Evolutionary conservation across 2,797 vertebrate species (phyloP).

Genomic region (Brotogeris chrysoptera): DNA sequence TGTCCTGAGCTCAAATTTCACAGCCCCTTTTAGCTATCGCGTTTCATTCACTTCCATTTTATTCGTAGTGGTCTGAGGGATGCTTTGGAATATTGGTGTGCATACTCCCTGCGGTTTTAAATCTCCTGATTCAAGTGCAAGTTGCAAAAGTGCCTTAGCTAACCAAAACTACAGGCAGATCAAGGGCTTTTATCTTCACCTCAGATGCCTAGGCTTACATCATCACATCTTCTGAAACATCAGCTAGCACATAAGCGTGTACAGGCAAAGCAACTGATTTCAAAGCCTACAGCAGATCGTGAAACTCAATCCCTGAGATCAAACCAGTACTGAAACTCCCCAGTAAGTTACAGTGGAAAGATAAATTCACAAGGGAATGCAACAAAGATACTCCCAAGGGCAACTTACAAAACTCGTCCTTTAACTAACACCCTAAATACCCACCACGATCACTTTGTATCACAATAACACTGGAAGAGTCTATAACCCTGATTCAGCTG

Average conservation of each 20-base stretch:
- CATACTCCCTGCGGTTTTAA: background rate
- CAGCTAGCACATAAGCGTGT: background rate
- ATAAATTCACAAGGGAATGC: background rate
- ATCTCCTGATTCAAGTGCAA: background rate
- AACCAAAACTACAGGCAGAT: background rate
- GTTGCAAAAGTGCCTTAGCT: background rate
- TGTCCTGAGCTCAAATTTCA: background rate
- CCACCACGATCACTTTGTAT: background rate
- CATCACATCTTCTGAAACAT: slow-evolving; percentile 3
- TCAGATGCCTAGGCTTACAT: slow-evolving; percentile 3
- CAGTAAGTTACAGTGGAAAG: background rate
- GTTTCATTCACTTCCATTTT: background rate
- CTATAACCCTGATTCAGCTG: background rate
- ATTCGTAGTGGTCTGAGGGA: background rate
- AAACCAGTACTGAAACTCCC: slow-evolving; percentile 2
- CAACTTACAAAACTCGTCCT: background rate
- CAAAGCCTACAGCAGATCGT: background rate
- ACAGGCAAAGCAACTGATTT: slow-evolving; percentile 3
- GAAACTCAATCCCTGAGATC: background rate
- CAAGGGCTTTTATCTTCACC: slow-evolving; percentile 7
- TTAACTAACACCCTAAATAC: background rate
- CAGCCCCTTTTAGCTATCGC: background rate
- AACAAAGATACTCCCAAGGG: slow-evolving; percentile 16
- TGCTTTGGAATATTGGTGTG: background rate
- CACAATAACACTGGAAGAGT: background rate